These are phyloP conservation scores for Tipula unca DNA, from an alignment of 2,888 invertebrate genomes.

Conservation along the genomic window DNA sequence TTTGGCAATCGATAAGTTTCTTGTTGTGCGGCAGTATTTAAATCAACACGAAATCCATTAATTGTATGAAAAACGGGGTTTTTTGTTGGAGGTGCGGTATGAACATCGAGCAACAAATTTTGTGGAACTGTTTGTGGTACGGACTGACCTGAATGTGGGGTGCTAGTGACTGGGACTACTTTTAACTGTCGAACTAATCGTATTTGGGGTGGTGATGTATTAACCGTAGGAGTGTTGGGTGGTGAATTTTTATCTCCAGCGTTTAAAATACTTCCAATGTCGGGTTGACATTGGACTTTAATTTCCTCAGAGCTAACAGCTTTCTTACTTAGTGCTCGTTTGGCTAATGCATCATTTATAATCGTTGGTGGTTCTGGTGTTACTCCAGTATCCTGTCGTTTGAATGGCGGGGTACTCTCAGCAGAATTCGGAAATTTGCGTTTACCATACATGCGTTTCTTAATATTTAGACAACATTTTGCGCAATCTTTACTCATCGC, in stretches of 20 bases:
- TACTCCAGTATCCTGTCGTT: neutral
- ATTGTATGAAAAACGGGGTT: conserved; percentile 41
- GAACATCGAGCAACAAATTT: neutral
- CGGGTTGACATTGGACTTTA: conserved; percentile 55
- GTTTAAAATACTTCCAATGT: conserved; percentile 38
- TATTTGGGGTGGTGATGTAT: conserved; percentile 53
- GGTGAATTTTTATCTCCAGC: neutral
- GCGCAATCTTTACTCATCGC: conserved; percentile 34
- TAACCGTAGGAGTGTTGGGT: conserved; percentile 36
- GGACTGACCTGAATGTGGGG: conserved; percentile 24
- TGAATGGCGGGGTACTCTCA: conserved; percentile 22
- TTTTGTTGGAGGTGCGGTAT: conserved; percentile 21
- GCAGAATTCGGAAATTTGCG: neutral
- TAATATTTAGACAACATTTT: conserved; percentile 34
- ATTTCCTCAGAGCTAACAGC: conserved; percentile 38
- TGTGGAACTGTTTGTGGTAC: conserved; percentile 27
- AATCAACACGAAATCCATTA: conserved; percentile 40
- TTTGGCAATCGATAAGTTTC: conserved; percentile 41
- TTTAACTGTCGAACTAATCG: conserved; percentile 32
- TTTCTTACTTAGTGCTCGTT: conserved; percentile 25
- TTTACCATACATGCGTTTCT: neutral
- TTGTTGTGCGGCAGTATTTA: conserved; percentile 41
- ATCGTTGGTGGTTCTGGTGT: neutral
- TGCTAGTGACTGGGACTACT: conserved; percentile 18
- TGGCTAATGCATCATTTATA: neutral